Percentiles rank a stretch among this genome's conserved stretches.
Evolutionary conservation across 2,113 vertebrate species (phyloP).

Genomic region (Cygnus buccinator): DNA sequence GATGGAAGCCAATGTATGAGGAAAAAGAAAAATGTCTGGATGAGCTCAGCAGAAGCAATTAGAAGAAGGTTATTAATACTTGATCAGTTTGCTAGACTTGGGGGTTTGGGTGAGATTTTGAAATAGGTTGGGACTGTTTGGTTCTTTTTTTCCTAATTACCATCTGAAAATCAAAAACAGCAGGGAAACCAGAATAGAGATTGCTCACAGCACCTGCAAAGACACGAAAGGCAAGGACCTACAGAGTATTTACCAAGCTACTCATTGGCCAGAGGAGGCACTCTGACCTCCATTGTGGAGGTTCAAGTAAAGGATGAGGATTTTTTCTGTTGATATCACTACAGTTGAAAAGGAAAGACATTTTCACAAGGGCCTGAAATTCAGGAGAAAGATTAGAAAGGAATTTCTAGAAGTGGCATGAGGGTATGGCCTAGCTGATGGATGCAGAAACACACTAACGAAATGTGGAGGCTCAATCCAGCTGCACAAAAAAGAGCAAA

Average conservation of each 20-base stretch:
- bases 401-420: neutral
- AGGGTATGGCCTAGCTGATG: neutral
- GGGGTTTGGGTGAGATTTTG: neutral
- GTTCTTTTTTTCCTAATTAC: neutral
- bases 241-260: neutral
- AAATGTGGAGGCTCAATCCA: neutral
- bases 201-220: neutral
- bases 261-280: neutral
- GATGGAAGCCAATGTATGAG: neutral
- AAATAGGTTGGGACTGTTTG: neutral
- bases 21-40: conserved; percentile 18
- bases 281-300: neutral
- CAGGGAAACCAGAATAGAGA: neutral
- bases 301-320: neutral
- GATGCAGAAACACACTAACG: neutral
- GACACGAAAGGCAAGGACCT: neutral
- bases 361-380: neutral
- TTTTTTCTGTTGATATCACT: neutral
- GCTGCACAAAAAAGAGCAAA: neutral
- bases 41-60: conserved; percentile 28
- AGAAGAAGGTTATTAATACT: conserved; percentile 38
- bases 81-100: conserved; percentile 9
- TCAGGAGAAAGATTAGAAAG: neutral
- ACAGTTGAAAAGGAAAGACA: neutral
- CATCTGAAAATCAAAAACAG: conserved; percentile 22